Base-by-base conservation (phyloP, 35 echinoderm and acorn worm genomes). In the Stichopus chloronotus region DNA sequence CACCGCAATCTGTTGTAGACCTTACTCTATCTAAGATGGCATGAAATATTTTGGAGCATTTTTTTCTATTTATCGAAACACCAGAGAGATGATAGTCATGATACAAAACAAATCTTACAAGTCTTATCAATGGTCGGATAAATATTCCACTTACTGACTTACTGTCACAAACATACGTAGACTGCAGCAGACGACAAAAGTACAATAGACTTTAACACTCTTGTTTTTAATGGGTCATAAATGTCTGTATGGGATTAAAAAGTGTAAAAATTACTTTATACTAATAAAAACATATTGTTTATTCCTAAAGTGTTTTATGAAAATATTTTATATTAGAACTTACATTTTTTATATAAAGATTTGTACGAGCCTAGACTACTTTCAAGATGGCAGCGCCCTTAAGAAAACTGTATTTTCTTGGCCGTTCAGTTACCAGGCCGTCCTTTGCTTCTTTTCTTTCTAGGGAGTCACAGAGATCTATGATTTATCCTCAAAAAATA, bases 331-430 rank as follows among this genome's bases (percentile, higher is more conserved):
- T 14, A 65, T 65, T 8, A 14, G 9, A 0, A 11, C 61, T 65
- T 65, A 65, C 9, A 65, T 16, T 65, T 65, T 65, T 10, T 9
- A 65, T 65, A 43, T 43, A 43, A 43, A 65, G 9, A 8, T 65
- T 65, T 65, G 61, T 9, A 90, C 61, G 52, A 53, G 88, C 63
- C 88, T 91, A 11, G 71, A 12, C 6, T 60, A 91, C 59, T 55
- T 76, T 84, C 89, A 97, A 97, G 78, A 97, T 97, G 96, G 96
- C 96, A 55, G 96, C 96, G 61, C 94, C 96, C 96, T 88, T 97
- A 78, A 77, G 72, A 22, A 91, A 53, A 79, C 19, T 79, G 58
- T 60, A 61, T 25, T 87, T 87, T 13, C 9, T 54, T 25, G 55
- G 68, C 22, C 59, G 72, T 55, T 43, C 81, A 20, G 56, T 91